phyloP scores from a whole-genome alignment of 2,113 vertebrate species.

The Notechis scutatus region DNA sequence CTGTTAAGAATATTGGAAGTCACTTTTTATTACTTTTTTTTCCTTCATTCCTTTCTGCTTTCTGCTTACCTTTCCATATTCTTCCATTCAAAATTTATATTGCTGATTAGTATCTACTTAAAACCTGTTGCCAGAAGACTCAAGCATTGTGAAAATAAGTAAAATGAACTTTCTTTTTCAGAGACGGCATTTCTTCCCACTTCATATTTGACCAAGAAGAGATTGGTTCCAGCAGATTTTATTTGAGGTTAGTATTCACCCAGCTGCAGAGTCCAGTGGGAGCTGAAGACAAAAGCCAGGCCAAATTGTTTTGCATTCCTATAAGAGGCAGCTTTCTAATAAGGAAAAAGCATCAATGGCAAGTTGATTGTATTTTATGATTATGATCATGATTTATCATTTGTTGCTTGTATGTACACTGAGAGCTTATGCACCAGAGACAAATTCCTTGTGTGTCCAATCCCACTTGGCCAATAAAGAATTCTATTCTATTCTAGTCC shows the following conservation, averaged over 20 bases:
- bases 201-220: neutral
- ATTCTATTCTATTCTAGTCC: too few relatives aligned
- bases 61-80: neutral
- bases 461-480: too few relatives aligned
- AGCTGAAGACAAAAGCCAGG: neutral
- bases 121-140: neutral
- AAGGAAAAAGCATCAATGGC: neutral
- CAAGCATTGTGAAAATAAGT: neutral
- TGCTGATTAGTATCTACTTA: neutral
- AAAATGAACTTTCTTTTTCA: neutral
- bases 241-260: neutral
- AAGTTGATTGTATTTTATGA: neutral
- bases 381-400: too few relatives aligned
- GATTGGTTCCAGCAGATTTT: neutral
- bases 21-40: neutral
- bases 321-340: neutral
- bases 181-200: neutral
- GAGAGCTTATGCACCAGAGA: too few relatives aligned
- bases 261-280: neutral
- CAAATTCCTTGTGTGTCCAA: too few relatives aligned
- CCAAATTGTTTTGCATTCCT: neutral
- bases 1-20: neutral
- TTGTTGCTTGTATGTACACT: too few relatives aligned
- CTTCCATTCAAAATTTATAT: neutral
- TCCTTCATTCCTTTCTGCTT: neutral